phyloP scores from a whole-genome alignment of 2,888 invertebrate species.

The Elegia similella region DNA sequence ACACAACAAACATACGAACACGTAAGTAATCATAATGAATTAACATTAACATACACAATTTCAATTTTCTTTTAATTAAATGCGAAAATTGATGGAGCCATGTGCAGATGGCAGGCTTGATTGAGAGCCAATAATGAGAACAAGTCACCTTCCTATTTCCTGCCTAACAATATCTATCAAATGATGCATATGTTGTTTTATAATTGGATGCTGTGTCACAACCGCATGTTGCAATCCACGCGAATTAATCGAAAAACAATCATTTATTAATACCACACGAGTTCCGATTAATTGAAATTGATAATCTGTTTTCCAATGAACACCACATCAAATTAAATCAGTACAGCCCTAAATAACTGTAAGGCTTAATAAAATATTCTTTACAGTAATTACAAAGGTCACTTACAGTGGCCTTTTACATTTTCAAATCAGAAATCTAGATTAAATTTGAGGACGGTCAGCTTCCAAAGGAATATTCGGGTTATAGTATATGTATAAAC shows the following conservation, averaged over 20 bases:
- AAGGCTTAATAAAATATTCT: neutral
- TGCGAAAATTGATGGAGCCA: conserved; percentile 51
- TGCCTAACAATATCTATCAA: neutral
- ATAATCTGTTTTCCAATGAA: neutral
- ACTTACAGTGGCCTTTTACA: conserved; percentile 24
- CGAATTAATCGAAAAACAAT: neutral
- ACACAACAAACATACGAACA: conserved; percentile 9
- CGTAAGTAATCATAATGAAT: neutral
- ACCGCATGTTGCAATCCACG: neutral
- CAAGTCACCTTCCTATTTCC: conserved; percentile 34
- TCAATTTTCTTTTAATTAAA: conserved; percentile 42
- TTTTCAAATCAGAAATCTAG: conserved; percentile 26
- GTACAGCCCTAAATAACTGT: neutral
- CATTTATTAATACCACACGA: neutral
- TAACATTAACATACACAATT: too few relatives aligned
- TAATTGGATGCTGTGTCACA: neutral
- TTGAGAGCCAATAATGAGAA: conserved; percentile 54
- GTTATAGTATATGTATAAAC: conserved; percentile 14
- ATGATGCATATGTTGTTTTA: neutral
- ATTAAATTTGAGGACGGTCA: conserved; percentile 25
- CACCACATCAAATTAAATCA: neutral
- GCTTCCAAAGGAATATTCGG: conserved; percentile 5
- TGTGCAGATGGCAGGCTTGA: conserved; percentile 52
- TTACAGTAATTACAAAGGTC: conserved; percentile 17
- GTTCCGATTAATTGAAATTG: neutral